Percentiles rank a stretch among this genome's conserved stretches.
Evolutionary conservation across 1,140 invertebrate species (phyloP).

Genomic region (Euwallacea similis): DNA sequence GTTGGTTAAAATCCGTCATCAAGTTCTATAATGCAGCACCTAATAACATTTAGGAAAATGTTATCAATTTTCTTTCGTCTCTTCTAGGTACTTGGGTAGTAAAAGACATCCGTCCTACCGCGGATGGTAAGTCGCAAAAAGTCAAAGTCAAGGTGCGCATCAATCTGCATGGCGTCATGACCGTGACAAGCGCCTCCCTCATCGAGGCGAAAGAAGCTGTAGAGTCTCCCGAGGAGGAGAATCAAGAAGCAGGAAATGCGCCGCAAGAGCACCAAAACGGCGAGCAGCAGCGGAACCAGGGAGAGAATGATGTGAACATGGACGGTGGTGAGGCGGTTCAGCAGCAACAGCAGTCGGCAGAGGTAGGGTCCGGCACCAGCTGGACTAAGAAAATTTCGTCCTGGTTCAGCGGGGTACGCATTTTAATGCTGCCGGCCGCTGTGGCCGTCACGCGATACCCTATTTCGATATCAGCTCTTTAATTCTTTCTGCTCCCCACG

Average conservation of each 20-base stretch:
- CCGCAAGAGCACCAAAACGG: constrained; percentile 52
- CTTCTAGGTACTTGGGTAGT: constrained; percentile 76
- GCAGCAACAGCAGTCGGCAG: constrained; percentile 41
- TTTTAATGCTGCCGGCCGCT: constrained; percentile 45
- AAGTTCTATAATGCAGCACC: too few relatives aligned
- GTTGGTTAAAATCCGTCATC: too few relatives aligned
- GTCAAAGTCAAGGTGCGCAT: constrained; percentile 95
- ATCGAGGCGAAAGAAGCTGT: constrained; percentile 76
- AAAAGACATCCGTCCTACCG: constrained; percentile 79
- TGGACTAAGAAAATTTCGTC: constrained; percentile 54
- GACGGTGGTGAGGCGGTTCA: constrained; percentile 39
- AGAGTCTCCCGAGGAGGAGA: constrained; percentile 57
- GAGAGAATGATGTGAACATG: constrained; percentile 33
- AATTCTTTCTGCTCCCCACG: too few relatives aligned
- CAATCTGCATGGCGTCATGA: constrained; percentile 91
- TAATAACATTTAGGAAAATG: too few relatives aligned
- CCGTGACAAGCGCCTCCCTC: constrained; percentile 80
- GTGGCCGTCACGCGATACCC: constrained; percentile 38
- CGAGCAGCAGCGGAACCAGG: constrained; percentile 55
- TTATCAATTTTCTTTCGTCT: not conserved
- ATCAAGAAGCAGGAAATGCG: constrained; percentile 54
- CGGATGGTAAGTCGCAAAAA: constrained; percentile 88
- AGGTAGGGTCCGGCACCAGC: constrained; percentile 52
- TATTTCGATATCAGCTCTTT: too few relatives aligned
- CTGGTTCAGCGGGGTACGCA: constrained; percentile 55